Base-by-base conservation (phyloP, 2,113 vertebrate genomes). In the Ciconia stormi region DNA sequence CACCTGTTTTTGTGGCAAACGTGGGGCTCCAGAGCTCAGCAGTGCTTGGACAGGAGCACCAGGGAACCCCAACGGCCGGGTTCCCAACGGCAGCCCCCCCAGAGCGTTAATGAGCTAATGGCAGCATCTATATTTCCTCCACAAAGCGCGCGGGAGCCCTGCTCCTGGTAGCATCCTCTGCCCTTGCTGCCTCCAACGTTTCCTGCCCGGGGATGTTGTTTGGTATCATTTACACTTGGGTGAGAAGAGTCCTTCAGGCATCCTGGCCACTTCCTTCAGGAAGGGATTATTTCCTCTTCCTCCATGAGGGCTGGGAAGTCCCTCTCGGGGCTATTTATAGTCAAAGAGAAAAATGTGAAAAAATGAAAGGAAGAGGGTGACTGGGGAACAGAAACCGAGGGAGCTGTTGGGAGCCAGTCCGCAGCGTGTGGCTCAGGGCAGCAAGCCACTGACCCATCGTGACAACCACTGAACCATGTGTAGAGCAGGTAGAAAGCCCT, bases 111-210 rank as follows among this genome's bases (percentile, higher is more conserved):
- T 3, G 3, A 84, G n/a, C 26, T 47, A 25, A 11, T 8, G 12
- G 26, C 32, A 81, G 85, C 47, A 44, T 56, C 49, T 93, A 10
- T 47, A 14, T 73, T 81, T 49, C 27, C 27, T 65, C 30, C 71
- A 40, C 13, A 34, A 44, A 76, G 19, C 0, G 0, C 61, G 77
- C 1, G 1, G n/a, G 38, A 85, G 29, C 36, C 8, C 32, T 42
- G 34, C 49, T 72, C 20, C 70, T 72, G 52, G 23, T 61, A 87
- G 52, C 40, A 36, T 42, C 25, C 17, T 69, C 59, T 89, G 19
- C 17, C 46, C 42, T 87, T 44, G 15, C 12, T 52, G 38, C 78
- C 77, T 79, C 58, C 15, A 15, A 2, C 0, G 2, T 30, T 84
- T 91, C 49, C 81, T 70, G 49, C 27, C 22, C 1, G 0, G 44